Conservation (phyloP, 2,888 invertebrate species). For the Cosmia pyralina region DNA sequence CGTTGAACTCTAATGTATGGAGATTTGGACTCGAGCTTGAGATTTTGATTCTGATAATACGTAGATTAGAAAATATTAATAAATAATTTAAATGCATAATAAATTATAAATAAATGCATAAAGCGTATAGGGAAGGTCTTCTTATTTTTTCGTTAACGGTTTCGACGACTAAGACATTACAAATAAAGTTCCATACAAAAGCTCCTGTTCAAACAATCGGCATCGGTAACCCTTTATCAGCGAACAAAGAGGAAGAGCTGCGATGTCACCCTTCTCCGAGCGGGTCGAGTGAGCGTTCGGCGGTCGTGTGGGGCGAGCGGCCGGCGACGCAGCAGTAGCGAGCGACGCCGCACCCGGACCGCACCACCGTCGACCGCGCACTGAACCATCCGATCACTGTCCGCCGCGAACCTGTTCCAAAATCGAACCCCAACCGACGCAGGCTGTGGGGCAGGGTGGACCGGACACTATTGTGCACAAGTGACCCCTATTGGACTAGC, state of each 20-base stretch:
- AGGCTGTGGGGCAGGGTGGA: conserved; percentile 74
- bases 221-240: conserved; percentile 81
- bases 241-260: conserved; percentile 83
- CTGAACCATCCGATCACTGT: conserved; percentile 63
- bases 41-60: neutral
- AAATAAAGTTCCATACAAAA: conserved; percentile 69
- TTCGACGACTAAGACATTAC: conserved; percentile 49
- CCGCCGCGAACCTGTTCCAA: conserved; percentile 74
- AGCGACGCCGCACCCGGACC: conserved; percentile 86
- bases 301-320: conserved; percentile 76
- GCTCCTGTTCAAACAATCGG: conserved; percentile 72
- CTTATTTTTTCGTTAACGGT: conserved; percentile 32
- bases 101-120: conserved; percentile 9
- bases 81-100: neutral
- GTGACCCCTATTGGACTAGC: conserved; percentile 84
- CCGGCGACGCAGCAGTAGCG: conserved; percentile 83
- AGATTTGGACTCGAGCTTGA: conserved; percentile 20
- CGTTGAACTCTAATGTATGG: conserved; percentile 66
- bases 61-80: conserved; percentile 4
- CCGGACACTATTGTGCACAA: conserved; percentile 84
- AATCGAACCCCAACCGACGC: conserved; percentile 72
- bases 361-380: conserved; percentile 82
- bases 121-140: neutral
- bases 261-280: conserved; percentile 87
- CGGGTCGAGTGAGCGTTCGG: conserved; percentile 75